A percentile compares a stretch with the other conserved stretches of the same genome.
These are phyloP conservation scores for Melipona beecheii DNA, from an alignment of 2,888 invertebrate genomes.

Conservation along the genomic window DNA sequence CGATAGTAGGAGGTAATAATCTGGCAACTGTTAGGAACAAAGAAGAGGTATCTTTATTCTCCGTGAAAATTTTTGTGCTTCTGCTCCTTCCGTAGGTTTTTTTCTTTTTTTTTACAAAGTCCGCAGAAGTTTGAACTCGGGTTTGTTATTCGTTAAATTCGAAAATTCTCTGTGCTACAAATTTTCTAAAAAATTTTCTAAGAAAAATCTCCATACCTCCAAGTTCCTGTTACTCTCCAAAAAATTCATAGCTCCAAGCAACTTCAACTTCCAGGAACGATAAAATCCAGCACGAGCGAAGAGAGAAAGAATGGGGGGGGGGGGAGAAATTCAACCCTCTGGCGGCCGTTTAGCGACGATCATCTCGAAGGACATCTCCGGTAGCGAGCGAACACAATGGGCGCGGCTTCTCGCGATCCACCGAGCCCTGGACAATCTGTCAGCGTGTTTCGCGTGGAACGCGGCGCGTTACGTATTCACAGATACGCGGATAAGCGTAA, in stretches of 20 bases:
- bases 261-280: background rate
- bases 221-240: too few relatives aligned
- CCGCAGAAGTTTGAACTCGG: too few relatives aligned
- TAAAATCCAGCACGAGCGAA: background rate
- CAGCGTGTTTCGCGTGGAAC: slow-evolving; percentile 29
- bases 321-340: background rate
- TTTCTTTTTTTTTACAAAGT: too few relatives aligned
- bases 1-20: too few relatives aligned
- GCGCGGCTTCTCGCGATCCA: slow-evolving; percentile 18
- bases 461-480: slow-evolving; percentile 57
- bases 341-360: background rate
- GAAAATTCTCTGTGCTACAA: too few relatives aligned
- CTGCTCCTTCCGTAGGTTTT: too few relatives aligned
- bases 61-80: too few relatives aligned
- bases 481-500: slow-evolving; percentile 66
- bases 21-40: too few relatives aligned
- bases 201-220: background rate
- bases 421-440: slow-evolving; percentile 47
- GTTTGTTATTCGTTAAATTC: too few relatives aligned
- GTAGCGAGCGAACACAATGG: background rate
- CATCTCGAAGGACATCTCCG: slow-evolving; percentile 1
- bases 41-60: too few relatives aligned
- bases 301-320: background rate
- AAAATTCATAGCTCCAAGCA: background rate
- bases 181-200: background rate